A percentile compares a stretch with the other conserved stretches of the same genome.
Evolutionary conservation across 2,888 invertebrate genomes (phyloP).

Genomic region (Rhaphigaster nebulosa): DNA sequence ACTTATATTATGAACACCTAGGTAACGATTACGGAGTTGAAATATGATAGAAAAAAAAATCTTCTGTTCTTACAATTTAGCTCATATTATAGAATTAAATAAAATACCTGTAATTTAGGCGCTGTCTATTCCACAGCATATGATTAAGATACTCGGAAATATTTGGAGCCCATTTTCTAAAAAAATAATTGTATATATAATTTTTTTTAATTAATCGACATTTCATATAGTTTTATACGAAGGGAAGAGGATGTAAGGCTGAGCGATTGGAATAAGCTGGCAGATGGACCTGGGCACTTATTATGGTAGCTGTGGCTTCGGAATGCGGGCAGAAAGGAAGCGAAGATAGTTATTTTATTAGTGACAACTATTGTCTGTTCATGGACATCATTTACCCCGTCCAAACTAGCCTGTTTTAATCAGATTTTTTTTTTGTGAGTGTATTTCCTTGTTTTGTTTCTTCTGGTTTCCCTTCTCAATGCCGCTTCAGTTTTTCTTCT

Average conservation of each 20-base stretch:
- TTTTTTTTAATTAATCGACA: neutral
- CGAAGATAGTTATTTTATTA: slow-evolving; percentile 6
- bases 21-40: too few species aligned
- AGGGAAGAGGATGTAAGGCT: slow-evolving; percentile 7
- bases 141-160: too few species aligned
- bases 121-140: too few species aligned
- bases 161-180: too few species aligned
- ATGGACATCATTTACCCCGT: neutral
- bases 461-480: neutral
- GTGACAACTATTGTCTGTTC: neutral
- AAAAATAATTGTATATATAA: too few species aligned
- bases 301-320: neutral
- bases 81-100: too few species aligned
- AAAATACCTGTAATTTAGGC: too few species aligned
- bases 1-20: too few species aligned
- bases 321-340: slow-evolving; percentile 10
- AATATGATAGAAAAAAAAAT: too few species aligned
- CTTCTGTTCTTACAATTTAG: too few species aligned
- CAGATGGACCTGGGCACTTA: neutral
- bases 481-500: neutral
- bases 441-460: neutral
- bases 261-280: neutral
- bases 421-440: neutral
- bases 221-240: neutral
- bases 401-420: neutral